Conservation (phyloP, 2,888 invertebrate genomes). For the Andrena haemorrhoa region DNA sequence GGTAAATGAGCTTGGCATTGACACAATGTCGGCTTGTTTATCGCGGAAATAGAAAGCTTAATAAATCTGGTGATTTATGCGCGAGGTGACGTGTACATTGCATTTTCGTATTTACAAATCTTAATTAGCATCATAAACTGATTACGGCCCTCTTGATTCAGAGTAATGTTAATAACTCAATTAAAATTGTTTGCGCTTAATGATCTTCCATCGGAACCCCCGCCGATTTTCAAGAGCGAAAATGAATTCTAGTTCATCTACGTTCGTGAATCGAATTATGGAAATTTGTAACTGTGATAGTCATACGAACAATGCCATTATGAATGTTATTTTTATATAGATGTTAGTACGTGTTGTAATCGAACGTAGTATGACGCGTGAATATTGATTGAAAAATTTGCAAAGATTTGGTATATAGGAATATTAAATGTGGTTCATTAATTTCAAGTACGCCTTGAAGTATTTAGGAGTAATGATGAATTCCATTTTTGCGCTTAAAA, state of each 20-base stretch:
- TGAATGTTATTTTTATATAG: not conserved
- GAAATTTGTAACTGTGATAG: not conserved
- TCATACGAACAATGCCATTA: not conserved
- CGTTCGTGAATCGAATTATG: not conserved
- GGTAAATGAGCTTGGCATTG: not conserved
- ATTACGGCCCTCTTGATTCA: not conserved
- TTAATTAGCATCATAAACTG: slow-evolving; percentile 12
- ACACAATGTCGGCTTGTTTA: slow-evolving; percentile 2
- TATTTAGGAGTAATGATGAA: too few relatives aligned
- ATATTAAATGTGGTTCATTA: too few relatives aligned
- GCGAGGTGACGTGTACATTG: not conserved
- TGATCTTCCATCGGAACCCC: not conserved
- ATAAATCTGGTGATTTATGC: not conserved
- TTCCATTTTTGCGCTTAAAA: too few relatives aligned
- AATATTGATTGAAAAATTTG: too few relatives aligned
- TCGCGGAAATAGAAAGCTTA: not conserved
- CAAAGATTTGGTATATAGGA: too few relatives aligned
- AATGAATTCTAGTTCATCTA: not conserved
- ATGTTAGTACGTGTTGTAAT: not conserved
- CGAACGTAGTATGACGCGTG: too few relatives aligned
- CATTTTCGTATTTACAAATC: not conserved
- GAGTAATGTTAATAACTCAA: not conserved
- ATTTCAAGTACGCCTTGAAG: too few relatives aligned
- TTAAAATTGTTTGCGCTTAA: slow-evolving; percentile 7
- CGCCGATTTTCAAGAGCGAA: slow-evolving; percentile 1